Evolutionary conservation across 2,113 vertebrate genomes (phyloP), one percentile per base, ranked within the genome.

Genomic region (Actenoides lindsayi): DNA sequence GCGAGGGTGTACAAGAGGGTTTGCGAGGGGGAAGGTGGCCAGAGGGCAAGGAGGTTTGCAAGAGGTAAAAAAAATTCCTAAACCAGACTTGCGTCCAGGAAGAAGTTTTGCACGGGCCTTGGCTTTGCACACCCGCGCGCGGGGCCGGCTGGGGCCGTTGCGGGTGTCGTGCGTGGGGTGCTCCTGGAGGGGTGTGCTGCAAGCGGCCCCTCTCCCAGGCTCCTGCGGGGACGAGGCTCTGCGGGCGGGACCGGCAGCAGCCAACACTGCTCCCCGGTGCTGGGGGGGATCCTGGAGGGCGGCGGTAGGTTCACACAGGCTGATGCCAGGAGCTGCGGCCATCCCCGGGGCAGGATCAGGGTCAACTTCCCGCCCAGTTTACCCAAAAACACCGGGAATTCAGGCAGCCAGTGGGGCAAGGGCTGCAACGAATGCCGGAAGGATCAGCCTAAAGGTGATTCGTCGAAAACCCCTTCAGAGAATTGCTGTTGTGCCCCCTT

Each of bases 61-160:
- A 28, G 33, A 41, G 16, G 51, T 14, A 79, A 23, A 17, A 6
- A 33, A 14, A 19, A 21, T 5, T 30, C 23, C 56, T 18, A 2
- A 5, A 2, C 3, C 10, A 2, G 46, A 1, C 4, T 27, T 3
- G 35, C 19, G 35, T 60, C 16, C 3, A 8, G 27, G n/a, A 25
- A 33, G n/a, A 50, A 4, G 44, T 35, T 75, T 5, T 10, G 37
- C 33, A 3, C 18, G 15, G 75, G 56, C 31, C 37, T 65, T 33
- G 64, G 31, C 53, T 24, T 30, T 37, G 82, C 19, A 4, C 20
- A 12, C 39, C 42, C 75, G 2, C 3, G 44, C 74, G 4, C 19
- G 3, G 76, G 25, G 21, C 21, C 9, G 8, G 35, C 4, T 10
- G 48, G 46, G 28, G n/a, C 14, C 9, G 15, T 3, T 11, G 51